Base-by-base conservation (phyloP, 2,888 invertebrate species). In the Abrostola tripartita region DNA sequence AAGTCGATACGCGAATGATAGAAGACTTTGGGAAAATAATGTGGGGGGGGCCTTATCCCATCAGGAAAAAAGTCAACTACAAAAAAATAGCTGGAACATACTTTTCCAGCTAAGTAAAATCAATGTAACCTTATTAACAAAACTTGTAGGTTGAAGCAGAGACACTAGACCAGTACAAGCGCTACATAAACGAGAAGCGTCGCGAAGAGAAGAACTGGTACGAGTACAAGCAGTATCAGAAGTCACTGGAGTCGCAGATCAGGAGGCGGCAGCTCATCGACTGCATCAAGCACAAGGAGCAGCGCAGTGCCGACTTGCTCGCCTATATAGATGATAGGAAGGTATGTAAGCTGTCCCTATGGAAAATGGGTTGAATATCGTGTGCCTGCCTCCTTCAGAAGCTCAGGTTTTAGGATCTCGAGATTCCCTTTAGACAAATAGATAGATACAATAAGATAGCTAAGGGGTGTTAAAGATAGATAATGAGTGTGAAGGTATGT, bases 131-230 rank as follows among this genome's bases (percentile, higher is more conserved):
- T 24, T 0, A n/a, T 6, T 40, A 38, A 0, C 10, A 36, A 11
- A 37, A 12, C 37, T n/a, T 0, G 0, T 35, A 93, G 95, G 82
- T 89, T 61, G 94, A 90, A 89, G 90, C 88, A 24, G 90, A 92
- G 88, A 92, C 85, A 55, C 81, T 84, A 68, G 87, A 85, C 61
- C 90, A 90, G 73, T 95, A 95, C 85, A 92, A 92, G 14, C 92
- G 90, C 59, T 95, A 95, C 68, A 86, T 95, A 12, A 84, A 87
- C 50, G 79, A 86, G 49, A 93, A 92, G 63, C 84, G 95, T 7
- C 83, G 87, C 6, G 85, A 93, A 71, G 91, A 95, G 73, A 85
- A 93, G 76, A 78, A 87, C 71, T 85, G 90, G 84, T 78, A 91
- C 75, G 89, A 95, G 82, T 86, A 89, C 86, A 88, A 83, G 81